Conservation (phyloP, 2,888 invertebrate species). For the Parapristionchus giblindavisi region DNA sequence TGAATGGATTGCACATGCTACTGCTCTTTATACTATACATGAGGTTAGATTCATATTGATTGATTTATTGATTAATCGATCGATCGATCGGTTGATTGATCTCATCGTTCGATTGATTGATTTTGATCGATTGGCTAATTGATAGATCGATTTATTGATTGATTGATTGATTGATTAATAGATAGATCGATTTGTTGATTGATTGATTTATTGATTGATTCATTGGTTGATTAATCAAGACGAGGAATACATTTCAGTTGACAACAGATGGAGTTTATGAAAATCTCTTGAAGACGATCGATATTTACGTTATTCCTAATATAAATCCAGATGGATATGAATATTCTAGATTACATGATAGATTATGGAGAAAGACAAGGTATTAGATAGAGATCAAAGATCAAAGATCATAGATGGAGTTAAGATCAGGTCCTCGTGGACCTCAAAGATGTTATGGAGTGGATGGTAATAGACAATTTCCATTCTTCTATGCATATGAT, state of each 20-base stretch:
- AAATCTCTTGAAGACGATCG: conserved; percentile 9
- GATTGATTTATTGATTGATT: too few relatives aligned
- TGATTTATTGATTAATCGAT: too few relatives aligned
- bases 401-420: conserved; percentile 21
- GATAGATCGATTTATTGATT: too few relatives aligned
- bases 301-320: conserved; percentile 30
- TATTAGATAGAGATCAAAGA: too few relatives aligned
- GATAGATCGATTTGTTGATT: too few relatives aligned
- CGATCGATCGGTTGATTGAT: too few relatives aligned
- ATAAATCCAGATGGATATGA: conserved; percentile 33
- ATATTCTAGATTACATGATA: conserved; percentile 18
- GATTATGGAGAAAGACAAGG: conserved; percentile 36
- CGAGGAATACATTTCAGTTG: conserved; percentile 18
- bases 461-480: conserved; percentile 29
- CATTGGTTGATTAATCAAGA: too few relatives aligned
- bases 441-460: conserved; percentile 23
- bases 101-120: background rate
- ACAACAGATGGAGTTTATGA: conserved; percentile 17
- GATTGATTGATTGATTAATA: too few relatives aligned
- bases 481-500: conserved; percentile 26
- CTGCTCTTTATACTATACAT: conserved; percentile 2
- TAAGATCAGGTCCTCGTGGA: conserved; percentile 34
- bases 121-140: too few relatives aligned
- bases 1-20: conserved; percentile 32
- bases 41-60: background rate